These are phyloP conservation scores for Drosophila tripunctata DNA, from an alignment of 2,888 invertebrate species.

Conservation along the genomic window DNA sequence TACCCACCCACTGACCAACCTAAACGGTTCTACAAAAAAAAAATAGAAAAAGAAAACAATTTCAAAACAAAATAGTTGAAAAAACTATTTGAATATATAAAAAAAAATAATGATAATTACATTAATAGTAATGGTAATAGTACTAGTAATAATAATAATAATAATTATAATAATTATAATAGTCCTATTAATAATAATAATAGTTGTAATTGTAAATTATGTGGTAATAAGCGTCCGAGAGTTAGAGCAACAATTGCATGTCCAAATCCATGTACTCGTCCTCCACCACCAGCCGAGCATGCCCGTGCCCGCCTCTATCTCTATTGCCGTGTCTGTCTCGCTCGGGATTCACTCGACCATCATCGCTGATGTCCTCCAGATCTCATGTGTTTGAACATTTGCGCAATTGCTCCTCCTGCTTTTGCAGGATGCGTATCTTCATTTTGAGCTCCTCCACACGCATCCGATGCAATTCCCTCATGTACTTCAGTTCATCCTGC, in stretches of 20 bases:
- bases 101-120: neutral
- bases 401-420: slow-evolving; percentile 80
- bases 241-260: slow-evolving; percentile 52
- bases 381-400: slow-evolving; percentile 72
- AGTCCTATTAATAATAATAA: slow-evolving; percentile 14
- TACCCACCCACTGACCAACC: too few species aligned
- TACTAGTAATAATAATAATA: neutral
- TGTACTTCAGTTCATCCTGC: slow-evolving; percentile 82
- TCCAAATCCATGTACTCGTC: slow-evolving; percentile 49
- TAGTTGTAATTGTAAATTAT: slow-evolving; percentile 16
- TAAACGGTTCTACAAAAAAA: too few species aligned
- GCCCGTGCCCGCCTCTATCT: neutral
- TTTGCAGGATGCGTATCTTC: slow-evolving; percentile 82
- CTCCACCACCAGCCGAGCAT: slow-evolving; percentile 3
- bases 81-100: slow-evolving; percentile 17
- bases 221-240: slow-evolving; percentile 17
- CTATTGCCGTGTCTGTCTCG: neutral
- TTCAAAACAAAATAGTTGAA: slow-evolving; percentile 10
- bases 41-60: too few species aligned
- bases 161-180: slow-evolving; percentile 11
- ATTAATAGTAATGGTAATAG: neutral
- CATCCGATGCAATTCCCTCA: slow-evolving; percentile 81
- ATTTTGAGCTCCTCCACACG: slow-evolving; percentile 82
- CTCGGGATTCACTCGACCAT: slow-evolving; percentile 2
- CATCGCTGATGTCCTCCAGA: slow-evolving; percentile 67